A percentile compares a stretch with the other conserved stretches of the same genome.
These are phyloP conservation scores for Leptinotarsa haldemani DNA, from an alignment of 2,888 invertebrate species.

Conservation along the genomic window DNA sequence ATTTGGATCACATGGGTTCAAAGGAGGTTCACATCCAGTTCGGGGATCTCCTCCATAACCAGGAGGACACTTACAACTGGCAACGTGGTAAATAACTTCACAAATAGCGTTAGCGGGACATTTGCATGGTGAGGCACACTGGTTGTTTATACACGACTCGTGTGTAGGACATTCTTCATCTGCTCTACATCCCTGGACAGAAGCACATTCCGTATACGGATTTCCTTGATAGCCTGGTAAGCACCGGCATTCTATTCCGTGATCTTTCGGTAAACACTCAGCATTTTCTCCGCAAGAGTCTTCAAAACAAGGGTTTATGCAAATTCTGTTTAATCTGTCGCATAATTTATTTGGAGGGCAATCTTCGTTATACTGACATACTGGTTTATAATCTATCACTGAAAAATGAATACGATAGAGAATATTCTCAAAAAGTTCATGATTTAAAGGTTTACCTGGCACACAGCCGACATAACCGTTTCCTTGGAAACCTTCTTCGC, in stretches of 20 bases:
- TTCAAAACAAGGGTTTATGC: slow-evolving; percentile 83
- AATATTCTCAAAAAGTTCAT: not conserved
- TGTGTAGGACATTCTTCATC: slow-evolving; percentile 79
- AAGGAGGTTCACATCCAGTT: slow-evolving; percentile 77
- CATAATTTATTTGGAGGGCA: slow-evolving; percentile 89
- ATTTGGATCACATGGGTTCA: slow-evolving; percentile 83
- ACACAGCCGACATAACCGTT: slow-evolving; percentile 86
- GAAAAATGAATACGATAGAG: slow-evolving; percentile 22
- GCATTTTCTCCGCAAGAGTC: slow-evolving; percentile 87
- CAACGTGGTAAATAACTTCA: slow-evolving; percentile 82
- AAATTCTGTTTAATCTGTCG: slow-evolving; percentile 84
- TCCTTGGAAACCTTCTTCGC: slow-evolving; percentile 87
- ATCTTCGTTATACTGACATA: slow-evolving; percentile 92
- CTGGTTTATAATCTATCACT: slow-evolving; percentile 66
- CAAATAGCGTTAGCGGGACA: slow-evolving; percentile 86
- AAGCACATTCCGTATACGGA: slow-evolving; percentile 78
- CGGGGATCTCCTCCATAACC: slow-evolving; percentile 85
- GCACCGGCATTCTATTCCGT: slow-evolving; percentile 82
- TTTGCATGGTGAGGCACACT: slow-evolving; percentile 81
- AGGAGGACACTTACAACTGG: slow-evolving; percentile 83
- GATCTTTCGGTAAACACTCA: slow-evolving; percentile 80
- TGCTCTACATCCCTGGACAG: slow-evolving; percentile 78
- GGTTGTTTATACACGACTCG: slow-evolving; percentile 82
- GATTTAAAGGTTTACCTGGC: slow-evolving; percentile 71
- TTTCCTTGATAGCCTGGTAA: slow-evolving; percentile 80